Evolutionary conservation across 2,113 vertebrate genomes (phyloP).

Genomic region (Aplodontia rufa): DNA sequence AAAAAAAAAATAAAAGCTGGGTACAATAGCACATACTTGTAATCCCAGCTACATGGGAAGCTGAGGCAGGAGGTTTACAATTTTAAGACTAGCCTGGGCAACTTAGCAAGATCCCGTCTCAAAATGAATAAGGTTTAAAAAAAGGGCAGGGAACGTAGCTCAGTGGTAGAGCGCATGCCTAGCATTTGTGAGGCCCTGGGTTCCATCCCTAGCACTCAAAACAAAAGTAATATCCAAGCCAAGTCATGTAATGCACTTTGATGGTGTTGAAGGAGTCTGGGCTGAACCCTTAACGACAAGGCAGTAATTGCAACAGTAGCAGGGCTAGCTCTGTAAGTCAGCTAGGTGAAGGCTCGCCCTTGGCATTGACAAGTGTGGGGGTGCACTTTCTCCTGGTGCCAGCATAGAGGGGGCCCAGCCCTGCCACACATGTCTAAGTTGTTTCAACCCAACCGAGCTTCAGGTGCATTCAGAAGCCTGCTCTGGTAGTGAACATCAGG

Average conservation of each 20-base stretch:
- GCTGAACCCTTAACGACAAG: background rate
- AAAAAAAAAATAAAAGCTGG: background rate
- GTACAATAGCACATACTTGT: too few species aligned
- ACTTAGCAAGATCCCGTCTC: too few species aligned
- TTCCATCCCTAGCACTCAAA: too few species aligned
- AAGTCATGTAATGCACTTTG: background rate
- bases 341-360: background rate
- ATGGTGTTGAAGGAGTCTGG: background rate
- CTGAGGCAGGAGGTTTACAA: background rate
- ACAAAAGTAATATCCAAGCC: background rate
- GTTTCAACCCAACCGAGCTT: background rate
- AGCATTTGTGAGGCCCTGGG: too few species aligned
- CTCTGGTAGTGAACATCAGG: background rate
- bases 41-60: background rate
- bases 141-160: background rate
- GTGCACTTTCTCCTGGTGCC: background rate
- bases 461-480: background rate
- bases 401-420: background rate
- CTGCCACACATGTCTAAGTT: background rate
- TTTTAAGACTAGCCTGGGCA: too few species aligned
- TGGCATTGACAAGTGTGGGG: background rate
- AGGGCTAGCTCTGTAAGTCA: background rate
- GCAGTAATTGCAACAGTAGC: background rate
- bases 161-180: background rate
- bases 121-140: too few species aligned